phyloP scores from a whole-genome alignment of 2,113 vertebrate genomes.

The Vombatus ursinus region DNA sequence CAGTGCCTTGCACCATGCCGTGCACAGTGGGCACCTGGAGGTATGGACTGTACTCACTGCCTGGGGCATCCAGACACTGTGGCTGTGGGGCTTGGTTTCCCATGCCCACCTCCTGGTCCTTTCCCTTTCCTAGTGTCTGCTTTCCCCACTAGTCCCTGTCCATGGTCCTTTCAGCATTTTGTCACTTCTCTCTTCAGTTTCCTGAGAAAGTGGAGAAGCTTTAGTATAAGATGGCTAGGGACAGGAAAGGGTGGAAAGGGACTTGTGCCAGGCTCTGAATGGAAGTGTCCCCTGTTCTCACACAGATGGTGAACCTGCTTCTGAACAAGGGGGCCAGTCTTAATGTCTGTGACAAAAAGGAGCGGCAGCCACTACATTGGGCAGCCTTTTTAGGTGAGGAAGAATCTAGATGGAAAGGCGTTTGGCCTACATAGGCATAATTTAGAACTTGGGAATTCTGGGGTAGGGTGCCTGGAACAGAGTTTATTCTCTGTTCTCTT shows the following conservation, averaged over 20 bases:
- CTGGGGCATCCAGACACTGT: not conserved
- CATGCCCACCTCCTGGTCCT: not conserved
- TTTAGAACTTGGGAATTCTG: not conserved
- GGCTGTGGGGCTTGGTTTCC: not conserved
- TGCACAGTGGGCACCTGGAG: conserved; percentile 92
- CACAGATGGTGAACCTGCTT: conserved; percentile 94
- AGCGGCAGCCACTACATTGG: conserved; percentile 95
- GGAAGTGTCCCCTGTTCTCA: conserved; percentile 22
- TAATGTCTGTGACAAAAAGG: conserved; percentile 93
- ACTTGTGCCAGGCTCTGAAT: conserved; percentile 16
- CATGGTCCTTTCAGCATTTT: not conserved
- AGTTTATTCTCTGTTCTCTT: not conserved
- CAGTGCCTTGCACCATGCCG: conserved; percentile 95
- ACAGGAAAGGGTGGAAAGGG: not conserved
- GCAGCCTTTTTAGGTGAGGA: conserved; percentile 93
- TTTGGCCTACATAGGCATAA: not conserved
- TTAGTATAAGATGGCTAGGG: conserved; percentile 10
- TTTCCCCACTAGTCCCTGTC: not conserved
- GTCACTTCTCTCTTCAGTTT: not conserved
- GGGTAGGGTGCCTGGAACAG: too few species aligned
- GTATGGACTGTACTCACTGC: conserved; percentile 72
- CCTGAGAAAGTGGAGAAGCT: conserved; percentile 20
- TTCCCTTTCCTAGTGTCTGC: not conserved
- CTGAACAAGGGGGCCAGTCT: conserved; percentile 92
- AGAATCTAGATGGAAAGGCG: not conserved